phyloP scores from a whole-genome alignment of 2,113 vertebrate genomes.

The Glareola pratincola region DNA sequence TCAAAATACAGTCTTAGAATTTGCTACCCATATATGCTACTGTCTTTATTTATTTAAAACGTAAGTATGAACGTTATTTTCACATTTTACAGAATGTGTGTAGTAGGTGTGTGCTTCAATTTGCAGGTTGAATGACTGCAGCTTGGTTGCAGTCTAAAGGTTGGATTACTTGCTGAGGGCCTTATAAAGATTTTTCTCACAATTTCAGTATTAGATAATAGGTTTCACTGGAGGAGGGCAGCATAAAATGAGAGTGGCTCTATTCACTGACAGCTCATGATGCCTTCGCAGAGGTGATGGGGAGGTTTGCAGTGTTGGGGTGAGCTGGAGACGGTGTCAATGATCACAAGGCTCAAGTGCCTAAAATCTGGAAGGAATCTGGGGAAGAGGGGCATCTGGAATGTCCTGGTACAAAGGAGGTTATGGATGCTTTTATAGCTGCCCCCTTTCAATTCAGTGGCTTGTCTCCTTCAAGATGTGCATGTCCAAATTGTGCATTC shows the following conservation, averaged over 20 bases:
- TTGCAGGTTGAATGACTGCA: background rate
- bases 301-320: background rate
- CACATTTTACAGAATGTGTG: background rate
- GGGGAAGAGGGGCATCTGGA: background rate
- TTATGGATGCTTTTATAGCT: background rate
- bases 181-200: background rate
- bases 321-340: background rate
- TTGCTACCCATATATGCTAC: background rate
- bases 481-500: background rate
- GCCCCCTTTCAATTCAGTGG: background rate
- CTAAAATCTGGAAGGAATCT: background rate
- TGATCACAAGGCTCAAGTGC: background rate
- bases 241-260: background rate
- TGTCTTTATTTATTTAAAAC: background rate
- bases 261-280: background rate
- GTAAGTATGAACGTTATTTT: background rate
- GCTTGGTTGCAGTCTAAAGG: no score
- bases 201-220: background rate
- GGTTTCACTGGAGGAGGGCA: background rate
- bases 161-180: background rate
- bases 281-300: background rate
- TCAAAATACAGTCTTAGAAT: background rate
- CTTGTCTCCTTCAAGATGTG: background rate
- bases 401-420: background rate
- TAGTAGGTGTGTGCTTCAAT: background rate